phyloP scores from a whole-genome alignment of 2,113 vertebrate species.

The Alectura lathami region DNA sequence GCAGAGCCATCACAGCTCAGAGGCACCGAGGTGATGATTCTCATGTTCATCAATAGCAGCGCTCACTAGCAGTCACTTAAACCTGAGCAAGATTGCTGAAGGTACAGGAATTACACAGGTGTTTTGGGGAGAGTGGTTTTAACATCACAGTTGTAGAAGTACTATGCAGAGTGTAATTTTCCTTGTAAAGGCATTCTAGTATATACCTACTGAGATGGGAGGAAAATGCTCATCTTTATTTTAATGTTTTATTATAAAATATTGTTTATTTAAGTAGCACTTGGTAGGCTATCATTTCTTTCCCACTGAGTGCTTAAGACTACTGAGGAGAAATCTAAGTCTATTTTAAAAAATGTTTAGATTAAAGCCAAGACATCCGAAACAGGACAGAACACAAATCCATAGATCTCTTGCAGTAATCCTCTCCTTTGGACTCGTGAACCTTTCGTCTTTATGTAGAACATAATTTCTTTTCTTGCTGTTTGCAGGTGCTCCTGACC shows the following conservation, averaged over 20 bases:
- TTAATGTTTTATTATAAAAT: background rate
- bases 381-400: background rate
- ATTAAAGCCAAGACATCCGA: background rate
- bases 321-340: background rate
- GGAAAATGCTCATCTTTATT: background rate
- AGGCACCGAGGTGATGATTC: background rate
- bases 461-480: constrained; percentile 53
- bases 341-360: background rate
- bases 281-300: background rate
- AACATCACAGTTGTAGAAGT: background rate
- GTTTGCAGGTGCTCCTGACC: constrained; percentile 92
- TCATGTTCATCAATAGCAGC: constrained; percentile 13
- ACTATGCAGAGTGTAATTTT: background rate
- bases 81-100: constrained; percentile 31
- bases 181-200: background rate
- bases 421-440: background rate
- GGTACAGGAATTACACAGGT: constrained; percentile 1
- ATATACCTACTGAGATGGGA: background rate
- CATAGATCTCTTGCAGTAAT: background rate
- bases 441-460: background rate
- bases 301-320: background rate
- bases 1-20: constrained; percentile 34
- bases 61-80: constrained; percentile 35
- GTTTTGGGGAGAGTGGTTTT: constrained; percentile 5
- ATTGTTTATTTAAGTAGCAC: background rate